These are phyloP conservation scores for Teleogryllus occipitalis DNA, from an alignment of 1,140 invertebrate species.

Conservation along the genomic window DNA sequence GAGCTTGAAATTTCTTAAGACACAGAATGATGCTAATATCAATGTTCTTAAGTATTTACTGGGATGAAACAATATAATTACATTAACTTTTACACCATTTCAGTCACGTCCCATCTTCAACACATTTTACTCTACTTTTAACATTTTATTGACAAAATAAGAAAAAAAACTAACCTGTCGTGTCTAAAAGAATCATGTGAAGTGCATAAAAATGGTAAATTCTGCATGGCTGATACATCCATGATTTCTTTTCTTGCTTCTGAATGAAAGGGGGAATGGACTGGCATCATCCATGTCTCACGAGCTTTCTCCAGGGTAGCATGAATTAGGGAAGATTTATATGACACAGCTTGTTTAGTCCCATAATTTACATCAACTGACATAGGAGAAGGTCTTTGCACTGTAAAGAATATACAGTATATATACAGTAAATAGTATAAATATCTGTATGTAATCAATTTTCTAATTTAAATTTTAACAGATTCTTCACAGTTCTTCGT, in stretches of 20 bases:
- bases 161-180: background rate
- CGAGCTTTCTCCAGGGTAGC: slow-evolving; percentile 20
- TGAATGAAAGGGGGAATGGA: background rate
- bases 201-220: slow-evolving; percentile 14
- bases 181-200: background rate
- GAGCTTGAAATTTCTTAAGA: too few relatives aligned
- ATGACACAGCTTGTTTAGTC: slow-evolving; percentile 7
- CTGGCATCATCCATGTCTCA: slow-evolving; percentile 19
- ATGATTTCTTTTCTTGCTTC: slow-evolving; percentile 6
- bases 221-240: slow-evolving; percentile 10
- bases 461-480: too few relatives aligned
- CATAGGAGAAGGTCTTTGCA: slow-evolving; percentile 32
- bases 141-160: background rate
- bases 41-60: too few relatives aligned
- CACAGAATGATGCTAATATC: too few relatives aligned
- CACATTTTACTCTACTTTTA: background rate
- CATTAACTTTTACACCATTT: too few relatives aligned
- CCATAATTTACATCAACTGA: slow-evolving; percentile 33
- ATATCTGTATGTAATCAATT: too few relatives aligned
- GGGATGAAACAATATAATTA: too few relatives aligned
- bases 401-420: slow-evolving; percentile 22
- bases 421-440: background rate
- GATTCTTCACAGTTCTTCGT: too few relatives aligned
- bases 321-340: slow-evolving; percentile 21
- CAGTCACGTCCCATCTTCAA: too few relatives aligned